Percentiles rank a stretch among this genome's conserved stretches.
These are phyloP conservation scores for Ibidorhyncha struthersii DNA, from an alignment of 2,113 vertebrate species.

Conservation along the genomic window DNA sequence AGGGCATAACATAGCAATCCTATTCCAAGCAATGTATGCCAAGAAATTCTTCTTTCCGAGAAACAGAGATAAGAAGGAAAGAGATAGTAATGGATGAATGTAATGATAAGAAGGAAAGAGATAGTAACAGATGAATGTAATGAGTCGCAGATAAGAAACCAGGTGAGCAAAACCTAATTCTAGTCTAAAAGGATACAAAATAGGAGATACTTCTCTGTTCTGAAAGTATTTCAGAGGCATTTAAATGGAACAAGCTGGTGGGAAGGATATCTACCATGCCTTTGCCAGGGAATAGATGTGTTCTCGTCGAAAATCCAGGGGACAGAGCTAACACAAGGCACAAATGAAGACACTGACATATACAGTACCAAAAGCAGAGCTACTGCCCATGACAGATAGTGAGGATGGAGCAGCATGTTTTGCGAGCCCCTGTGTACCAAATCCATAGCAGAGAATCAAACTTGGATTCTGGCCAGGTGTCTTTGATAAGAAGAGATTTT, in stretches of 20 bases:
- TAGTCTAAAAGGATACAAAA: neutral
- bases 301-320: neutral
- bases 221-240: neutral
- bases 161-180: neutral
- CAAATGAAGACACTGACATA: neutral
- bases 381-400: neutral
- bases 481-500: neutral
- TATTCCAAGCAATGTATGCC: neutral
- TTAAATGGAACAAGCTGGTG: neutral
- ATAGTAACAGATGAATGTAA: neutral
- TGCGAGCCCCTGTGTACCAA: neutral
- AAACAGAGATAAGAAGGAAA: neutral
- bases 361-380: neutral
- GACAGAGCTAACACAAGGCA: neutral
- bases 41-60: neutral
- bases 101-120: neutral
- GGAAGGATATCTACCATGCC: neutral
- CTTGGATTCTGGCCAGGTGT: neutral
- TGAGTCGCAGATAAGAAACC: neutral
- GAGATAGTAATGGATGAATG: neutral
- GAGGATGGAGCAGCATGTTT: neutral
- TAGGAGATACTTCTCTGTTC: neutral
- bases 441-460: neutral
- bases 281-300: neutral
- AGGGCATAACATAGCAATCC: rapidly evolving